A percentile compares a stretch with the other conserved stretches of the same genome.
These are phyloP conservation scores for Eilema griseolum DNA, from an alignment of 2,888 invertebrate genomes.

Conservation along the genomic window DNA sequence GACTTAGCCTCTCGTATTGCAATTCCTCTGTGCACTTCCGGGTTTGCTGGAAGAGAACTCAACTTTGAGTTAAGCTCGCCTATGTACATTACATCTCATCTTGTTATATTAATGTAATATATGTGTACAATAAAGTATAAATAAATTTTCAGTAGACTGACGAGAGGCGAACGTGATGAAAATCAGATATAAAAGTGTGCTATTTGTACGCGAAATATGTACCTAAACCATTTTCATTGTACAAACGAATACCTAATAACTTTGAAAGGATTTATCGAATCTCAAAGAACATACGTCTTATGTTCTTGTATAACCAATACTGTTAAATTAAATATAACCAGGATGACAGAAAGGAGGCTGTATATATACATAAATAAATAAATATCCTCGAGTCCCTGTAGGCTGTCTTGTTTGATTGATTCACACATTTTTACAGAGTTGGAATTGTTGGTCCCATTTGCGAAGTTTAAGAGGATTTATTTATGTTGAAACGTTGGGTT, in stretches of 20 bases:
- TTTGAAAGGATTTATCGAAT: neutral
- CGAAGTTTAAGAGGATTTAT: constrained; percentile 10
- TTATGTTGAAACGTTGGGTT: constrained; percentile 9
- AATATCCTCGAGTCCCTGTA: neutral
- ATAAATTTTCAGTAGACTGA: no score
- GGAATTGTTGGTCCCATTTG: constrained; percentile 12
- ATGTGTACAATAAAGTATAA: no score
- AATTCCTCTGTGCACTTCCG: no score
- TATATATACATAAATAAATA: constrained; percentile 2
- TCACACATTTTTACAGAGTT: constrained; percentile 22
- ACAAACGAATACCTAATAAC: neutral
- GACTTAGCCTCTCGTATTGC: no score
- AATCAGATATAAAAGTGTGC: no score
- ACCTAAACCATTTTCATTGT: no score
- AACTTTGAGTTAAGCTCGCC: no score
- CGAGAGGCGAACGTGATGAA: no score
- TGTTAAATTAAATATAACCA: constrained; percentile 9
- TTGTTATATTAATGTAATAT: no score
- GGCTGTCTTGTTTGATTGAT: constrained; percentile 32
- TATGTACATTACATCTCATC: no score
- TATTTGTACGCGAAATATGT: no score
- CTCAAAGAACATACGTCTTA: neutral
- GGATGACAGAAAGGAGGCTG: neutral
- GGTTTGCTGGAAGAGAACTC: no score
- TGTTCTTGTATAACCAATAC: constrained; percentile 2